These are phyloP conservation scores for Pelochelys cantorii DNA, from an alignment of 2,797 vertebrate species.

Conservation along the genomic window DNA sequence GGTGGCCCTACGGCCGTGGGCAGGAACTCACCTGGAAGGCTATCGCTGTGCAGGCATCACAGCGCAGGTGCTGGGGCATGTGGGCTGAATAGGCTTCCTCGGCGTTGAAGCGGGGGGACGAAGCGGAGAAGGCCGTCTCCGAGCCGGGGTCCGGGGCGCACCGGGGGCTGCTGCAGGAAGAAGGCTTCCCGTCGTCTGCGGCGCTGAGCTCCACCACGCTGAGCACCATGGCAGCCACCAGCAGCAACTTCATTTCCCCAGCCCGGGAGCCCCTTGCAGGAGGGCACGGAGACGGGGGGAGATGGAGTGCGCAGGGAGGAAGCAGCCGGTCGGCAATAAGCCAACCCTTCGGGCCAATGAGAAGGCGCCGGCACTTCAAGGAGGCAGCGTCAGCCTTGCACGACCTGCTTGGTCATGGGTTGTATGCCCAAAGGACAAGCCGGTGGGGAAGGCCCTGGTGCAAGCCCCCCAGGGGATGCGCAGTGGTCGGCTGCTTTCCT, in stretches of 20 bases:
- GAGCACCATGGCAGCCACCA: constrained; percentile 32
- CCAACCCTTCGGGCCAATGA: background rate
- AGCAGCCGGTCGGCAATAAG: fast-evolving
- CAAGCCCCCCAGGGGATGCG: background rate
- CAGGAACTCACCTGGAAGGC: constrained; percentile 72
- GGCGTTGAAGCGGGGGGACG: constrained; percentile 66
- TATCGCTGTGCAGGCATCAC: constrained; percentile 76
- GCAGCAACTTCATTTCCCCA: constrained; percentile 39
- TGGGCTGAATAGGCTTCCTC: constrained; percentile 77
- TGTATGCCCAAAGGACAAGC: background rate
- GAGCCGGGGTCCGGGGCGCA: background rate
- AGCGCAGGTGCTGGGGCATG: constrained; percentile 76
- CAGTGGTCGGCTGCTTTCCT: background rate
- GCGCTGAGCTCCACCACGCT: background rate
- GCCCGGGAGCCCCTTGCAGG: background rate
- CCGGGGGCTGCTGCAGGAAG: background rate
- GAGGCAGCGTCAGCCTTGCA: constrained; percentile 49
- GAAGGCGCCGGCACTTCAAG: background rate
- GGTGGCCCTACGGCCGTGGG: background rate
- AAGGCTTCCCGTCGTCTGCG: fast-evolving
- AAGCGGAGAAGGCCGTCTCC: background rate
- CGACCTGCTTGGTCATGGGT: background rate
- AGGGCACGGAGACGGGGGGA: background rate
- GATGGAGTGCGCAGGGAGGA: fast-evolving
- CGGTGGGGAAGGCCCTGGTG: background rate